phyloP scores from a whole-genome alignment of 2,888 invertebrate genomes.

The Ophion ellenae region DNA sequence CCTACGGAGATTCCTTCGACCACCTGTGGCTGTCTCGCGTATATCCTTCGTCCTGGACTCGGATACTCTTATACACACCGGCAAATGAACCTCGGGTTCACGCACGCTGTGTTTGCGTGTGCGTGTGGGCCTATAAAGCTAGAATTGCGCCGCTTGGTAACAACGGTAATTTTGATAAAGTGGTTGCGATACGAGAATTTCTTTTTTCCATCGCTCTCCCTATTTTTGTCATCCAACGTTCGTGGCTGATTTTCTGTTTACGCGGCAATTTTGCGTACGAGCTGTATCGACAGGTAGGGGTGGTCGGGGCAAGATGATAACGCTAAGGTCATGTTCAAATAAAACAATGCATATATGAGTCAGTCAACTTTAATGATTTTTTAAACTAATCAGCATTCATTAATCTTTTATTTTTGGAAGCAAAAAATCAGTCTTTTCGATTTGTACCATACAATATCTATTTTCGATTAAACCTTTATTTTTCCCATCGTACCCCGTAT shows the following conservation, averaged over 20 bases:
- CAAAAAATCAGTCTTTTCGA: no score
- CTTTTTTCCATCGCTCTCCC: not conserved
- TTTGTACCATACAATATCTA: no score
- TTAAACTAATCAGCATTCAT: no score
- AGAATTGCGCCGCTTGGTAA: constrained; percentile 41
- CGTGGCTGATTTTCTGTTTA: constrained; percentile 20
- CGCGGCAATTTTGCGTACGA: not conserved
- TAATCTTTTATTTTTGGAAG: no score
- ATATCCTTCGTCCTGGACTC: constrained; percentile 27
- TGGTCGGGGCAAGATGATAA: no score
- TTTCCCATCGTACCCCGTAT: no score
- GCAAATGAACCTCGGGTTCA: not conserved
- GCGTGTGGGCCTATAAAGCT: not conserved
- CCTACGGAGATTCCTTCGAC: constrained; percentile 40
- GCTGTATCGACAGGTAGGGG: not conserved
- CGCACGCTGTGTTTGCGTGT: not conserved
- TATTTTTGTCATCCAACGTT: not conserved
- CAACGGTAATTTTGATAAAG: constrained; percentile 49
- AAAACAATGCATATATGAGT: no score
- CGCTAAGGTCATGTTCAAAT: no score
- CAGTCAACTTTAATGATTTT: no score
- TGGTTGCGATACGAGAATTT: not conserved
- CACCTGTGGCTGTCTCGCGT: constrained; percentile 37
- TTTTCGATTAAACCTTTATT: no score
- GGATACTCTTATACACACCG: not conserved